A percentile compares a stretch with the other conserved stretches of the same genome.
These are phyloP conservation scores for Baronia brevicornis DNA, from an alignment of 2,888 invertebrate species.

Conservation along the genomic window DNA sequence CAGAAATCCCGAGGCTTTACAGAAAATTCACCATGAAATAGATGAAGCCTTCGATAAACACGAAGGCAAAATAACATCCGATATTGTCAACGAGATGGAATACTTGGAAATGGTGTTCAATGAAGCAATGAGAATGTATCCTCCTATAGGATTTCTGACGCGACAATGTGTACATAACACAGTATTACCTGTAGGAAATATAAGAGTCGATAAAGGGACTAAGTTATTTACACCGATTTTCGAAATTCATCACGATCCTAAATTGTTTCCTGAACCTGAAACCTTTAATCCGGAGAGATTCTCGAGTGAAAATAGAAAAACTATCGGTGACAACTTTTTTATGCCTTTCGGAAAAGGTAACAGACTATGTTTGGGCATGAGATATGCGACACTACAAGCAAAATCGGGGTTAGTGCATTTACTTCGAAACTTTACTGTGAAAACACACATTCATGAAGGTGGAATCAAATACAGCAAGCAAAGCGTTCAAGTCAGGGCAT, in stretches of 20 bases:
- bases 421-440: constrained; percentile 29
- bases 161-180: constrained; percentile 35
- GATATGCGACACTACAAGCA: constrained; percentile 29
- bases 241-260: constrained; percentile 50
- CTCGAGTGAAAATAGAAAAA: too few species aligned
- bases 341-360: too few species aligned
- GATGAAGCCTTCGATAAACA: constrained; percentile 30
- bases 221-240: constrained; percentile 36
- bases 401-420: constrained; percentile 30
- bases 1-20: constrained; percentile 34
- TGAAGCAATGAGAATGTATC: constrained; percentile 39
- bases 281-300: constrained; percentile 55
- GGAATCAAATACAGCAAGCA: constrained; percentile 26
- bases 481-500: constrained; percentile 17
- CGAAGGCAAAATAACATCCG: constrained; percentile 32
- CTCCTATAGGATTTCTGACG: constrained; percentile 35
- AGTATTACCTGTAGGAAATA: constrained; percentile 39
- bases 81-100: constrained; percentile 33
- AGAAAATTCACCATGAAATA: constrained; percentile 41
- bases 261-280: constrained; percentile 53
- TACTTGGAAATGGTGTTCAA: constrained; percentile 41
- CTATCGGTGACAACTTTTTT: too few species aligned
- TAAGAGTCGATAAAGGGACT: constrained; percentile 39
- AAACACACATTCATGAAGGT: constrained; percentile 18
- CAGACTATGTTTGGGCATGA: constrained; percentile 25